Conservation (phyloP, 1,140 invertebrate genomes). For the Scylla paramamosain region DNA sequence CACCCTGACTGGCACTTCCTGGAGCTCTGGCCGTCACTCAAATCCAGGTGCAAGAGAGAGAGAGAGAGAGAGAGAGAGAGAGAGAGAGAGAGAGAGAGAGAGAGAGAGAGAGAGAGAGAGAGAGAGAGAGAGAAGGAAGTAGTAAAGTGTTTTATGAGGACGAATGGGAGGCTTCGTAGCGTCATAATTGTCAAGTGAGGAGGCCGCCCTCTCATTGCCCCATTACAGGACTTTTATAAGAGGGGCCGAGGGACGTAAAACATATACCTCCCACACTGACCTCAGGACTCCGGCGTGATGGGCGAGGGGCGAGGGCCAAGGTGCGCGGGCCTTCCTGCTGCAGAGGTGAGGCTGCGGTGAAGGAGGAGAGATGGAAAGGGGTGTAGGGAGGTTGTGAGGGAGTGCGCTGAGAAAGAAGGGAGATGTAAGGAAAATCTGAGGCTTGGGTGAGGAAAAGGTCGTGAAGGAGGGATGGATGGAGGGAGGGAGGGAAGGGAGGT, state of each 20-base stretch:
- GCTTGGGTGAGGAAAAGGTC: no score
- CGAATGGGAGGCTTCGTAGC: neutral
- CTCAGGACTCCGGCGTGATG: neutral
- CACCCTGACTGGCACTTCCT: no score
- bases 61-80: neutral
- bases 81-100: conserved; percentile 8
- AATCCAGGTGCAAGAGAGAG: neutral
- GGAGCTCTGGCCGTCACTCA: no score
- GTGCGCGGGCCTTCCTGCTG: neutral
- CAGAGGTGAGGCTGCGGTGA: neutral
- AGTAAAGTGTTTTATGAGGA: conserved; percentile 39
- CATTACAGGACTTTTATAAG: conserved; percentile 53
- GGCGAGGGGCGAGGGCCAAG: neutral
- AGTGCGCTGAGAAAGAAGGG: neutral
- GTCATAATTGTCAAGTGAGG: conserved; percentile 44
- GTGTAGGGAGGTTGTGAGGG: neutral
- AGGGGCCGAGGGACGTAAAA: conserved; percentile 45
- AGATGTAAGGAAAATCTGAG: neutral
- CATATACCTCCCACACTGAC: conserved; percentile 46
- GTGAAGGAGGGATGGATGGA: no score
- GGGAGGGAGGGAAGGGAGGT: no score
- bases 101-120: neutral
- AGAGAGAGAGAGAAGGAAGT: conserved; percentile 32
- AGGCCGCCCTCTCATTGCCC: conserved; percentile 58
- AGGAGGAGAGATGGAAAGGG: neutral